Evolutionary conservation across 2,113 vertebrate species (phyloP).

Genomic region (Phyllostomus discolor): DNA sequence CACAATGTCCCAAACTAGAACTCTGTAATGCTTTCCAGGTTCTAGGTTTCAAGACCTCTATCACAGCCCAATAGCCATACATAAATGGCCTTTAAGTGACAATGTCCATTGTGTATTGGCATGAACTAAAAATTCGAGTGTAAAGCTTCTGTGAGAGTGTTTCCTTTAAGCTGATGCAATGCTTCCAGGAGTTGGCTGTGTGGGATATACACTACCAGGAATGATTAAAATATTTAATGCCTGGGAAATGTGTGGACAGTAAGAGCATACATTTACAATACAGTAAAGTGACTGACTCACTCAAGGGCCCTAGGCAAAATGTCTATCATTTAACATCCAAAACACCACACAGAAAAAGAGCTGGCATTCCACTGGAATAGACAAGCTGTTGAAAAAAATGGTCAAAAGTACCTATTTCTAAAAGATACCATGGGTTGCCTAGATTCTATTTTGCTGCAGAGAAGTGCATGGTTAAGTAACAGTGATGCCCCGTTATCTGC

Average conservation of each 20-base stretch:
- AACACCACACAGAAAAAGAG: background rate
- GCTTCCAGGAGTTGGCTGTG: background rate
- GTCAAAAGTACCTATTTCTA: background rate
- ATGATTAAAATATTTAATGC: background rate
- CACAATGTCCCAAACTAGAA: background rate
- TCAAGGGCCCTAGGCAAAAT: background rate
- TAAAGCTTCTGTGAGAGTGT: background rate
- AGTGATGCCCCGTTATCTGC: background rate
- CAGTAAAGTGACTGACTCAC: background rate
- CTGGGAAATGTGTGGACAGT: background rate
- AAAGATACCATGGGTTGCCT: background rate
- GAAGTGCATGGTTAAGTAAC: background rate
- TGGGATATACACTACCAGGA: background rate
- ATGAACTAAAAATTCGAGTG: background rate
- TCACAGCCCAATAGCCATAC: background rate
- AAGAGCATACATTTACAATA: background rate
- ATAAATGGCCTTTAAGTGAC: background rate
- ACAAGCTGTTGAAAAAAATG: background rate
- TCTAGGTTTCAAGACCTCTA: background rate
- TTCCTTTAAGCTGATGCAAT: background rate
- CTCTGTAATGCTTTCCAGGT: background rate
- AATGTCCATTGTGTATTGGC: background rate
- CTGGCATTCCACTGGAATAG: background rate
- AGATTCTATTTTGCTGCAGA: background rate
- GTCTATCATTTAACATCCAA: background rate